phyloP scores from a whole-genome alignment of 1,140 invertebrate genomes.

The Drosophila asahinai region DNA sequence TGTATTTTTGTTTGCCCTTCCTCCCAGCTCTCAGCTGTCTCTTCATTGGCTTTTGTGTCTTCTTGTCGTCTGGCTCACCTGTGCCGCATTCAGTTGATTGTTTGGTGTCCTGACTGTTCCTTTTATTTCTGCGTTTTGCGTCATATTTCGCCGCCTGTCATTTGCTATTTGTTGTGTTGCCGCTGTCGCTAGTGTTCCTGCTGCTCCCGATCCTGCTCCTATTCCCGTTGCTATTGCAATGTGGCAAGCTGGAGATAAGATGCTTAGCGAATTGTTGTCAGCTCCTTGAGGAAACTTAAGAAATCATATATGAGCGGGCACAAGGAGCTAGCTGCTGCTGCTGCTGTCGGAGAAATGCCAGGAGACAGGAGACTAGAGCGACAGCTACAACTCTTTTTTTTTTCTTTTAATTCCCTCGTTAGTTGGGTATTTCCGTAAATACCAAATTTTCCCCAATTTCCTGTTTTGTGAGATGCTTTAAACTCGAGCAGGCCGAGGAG shows the following conservation, averaged over 20 bases:
- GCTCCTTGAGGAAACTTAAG: constrained; percentile 39
- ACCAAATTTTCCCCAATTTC: constrained; percentile 38
- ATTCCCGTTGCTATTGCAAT: constrained; percentile 49
- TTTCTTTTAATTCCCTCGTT: constrained; percentile 48
- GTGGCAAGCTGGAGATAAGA: constrained; percentile 72
- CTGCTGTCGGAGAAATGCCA: constrained; percentile 23
- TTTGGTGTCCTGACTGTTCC: constrained; percentile 49
- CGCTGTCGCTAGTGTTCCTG: constrained; percentile 5
- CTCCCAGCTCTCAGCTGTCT: constrained; percentile 2
- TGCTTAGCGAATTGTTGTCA: constrained; percentile 48
- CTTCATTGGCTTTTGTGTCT: constrained; percentile 49
- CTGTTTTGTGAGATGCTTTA: constrained; percentile 41
- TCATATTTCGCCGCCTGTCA: constrained; percentile 55
- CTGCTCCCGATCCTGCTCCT: neutral
- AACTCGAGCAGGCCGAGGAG: constrained; percentile 5
- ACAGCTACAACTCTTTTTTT: constrained; percentile 10
- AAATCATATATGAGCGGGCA: constrained; percentile 33
- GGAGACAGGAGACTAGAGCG: constrained; percentile 1
- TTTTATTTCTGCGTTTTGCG: constrained; percentile 43
- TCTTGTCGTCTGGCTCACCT: constrained; percentile 47
- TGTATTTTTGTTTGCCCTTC: constrained; percentile 5
- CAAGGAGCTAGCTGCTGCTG: constrained; percentile 8
- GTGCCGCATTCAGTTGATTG: constrained; percentile 48
- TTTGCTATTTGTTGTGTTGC: constrained; percentile 24
- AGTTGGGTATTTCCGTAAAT: constrained; percentile 42